Conservation (phyloP, 2,888 invertebrate genomes). For the Linnaemya tessellans region DNA sequence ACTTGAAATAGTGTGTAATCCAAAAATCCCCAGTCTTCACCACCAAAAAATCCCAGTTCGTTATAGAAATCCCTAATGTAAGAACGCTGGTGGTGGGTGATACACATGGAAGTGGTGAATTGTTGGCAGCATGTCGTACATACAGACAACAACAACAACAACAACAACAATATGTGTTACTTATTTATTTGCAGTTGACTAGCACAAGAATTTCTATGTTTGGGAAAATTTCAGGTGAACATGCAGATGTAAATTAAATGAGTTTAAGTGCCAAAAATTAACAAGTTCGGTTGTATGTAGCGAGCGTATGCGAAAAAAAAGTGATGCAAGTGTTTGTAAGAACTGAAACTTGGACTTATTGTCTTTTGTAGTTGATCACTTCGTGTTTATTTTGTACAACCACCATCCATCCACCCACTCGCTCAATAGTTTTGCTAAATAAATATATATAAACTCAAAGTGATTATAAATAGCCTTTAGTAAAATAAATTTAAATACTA, state of each 20-base stretch:
- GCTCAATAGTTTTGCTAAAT: background rate
- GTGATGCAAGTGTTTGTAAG: background rate
- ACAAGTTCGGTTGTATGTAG: background rate
- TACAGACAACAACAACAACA: conserved; percentile 3
- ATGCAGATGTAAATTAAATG: conserved; percentile 15
- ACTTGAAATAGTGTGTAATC: no score
- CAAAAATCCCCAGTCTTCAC: no score
- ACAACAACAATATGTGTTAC: no score
- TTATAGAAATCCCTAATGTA: no score
- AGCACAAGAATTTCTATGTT: conserved; percentile 20
- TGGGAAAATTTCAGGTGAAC: conserved; percentile 22
- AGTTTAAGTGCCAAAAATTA: conserved; percentile 30
- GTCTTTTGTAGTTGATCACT: background rate
- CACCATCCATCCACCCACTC: background rate
- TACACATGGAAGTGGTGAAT: conserved; percentile 23
- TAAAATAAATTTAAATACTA: conserved; percentile 7
- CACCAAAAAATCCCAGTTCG: no score
- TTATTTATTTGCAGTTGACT: conserved; percentile 7
- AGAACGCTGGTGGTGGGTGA: no score
- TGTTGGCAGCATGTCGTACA: conserved; percentile 30
- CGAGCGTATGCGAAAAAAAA: background rate
- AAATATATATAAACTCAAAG: background rate
- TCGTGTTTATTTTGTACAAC: background rate
- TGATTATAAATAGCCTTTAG: background rate
- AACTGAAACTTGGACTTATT: background rate